Conservation (phyloP, 1,140 invertebrate species). For the Monomorium pharaonis region DNA sequence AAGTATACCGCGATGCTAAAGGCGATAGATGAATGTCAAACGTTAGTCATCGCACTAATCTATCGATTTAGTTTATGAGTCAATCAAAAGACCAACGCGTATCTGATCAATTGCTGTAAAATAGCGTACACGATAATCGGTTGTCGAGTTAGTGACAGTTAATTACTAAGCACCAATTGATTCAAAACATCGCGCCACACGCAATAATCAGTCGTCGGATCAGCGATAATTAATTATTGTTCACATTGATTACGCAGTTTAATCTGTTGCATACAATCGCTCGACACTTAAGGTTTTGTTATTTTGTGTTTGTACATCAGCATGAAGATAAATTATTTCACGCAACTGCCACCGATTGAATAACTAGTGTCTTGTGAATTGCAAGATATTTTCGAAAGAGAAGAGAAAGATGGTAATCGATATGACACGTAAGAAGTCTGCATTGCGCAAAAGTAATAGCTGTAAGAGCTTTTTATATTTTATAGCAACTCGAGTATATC, state of each 20-base stretch:
- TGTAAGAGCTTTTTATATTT: background rate
- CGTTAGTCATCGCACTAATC: background rate
- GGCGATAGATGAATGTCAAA: background rate
- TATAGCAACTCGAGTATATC: background rate
- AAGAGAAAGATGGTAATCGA: background rate
- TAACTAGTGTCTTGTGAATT: conserved; percentile 8
- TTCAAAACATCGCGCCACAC: background rate
- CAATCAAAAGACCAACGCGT: conserved; percentile 34
- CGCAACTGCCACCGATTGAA: conserved; percentile 14
- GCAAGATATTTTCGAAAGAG: conserved; percentile 4
- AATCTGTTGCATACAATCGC: conserved; percentile 9
- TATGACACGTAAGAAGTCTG: background rate
- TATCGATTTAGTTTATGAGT: conserved; percentile 31
- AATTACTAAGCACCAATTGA: conserved; percentile 5
- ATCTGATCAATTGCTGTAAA: conserved; percentile 28
- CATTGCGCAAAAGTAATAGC: conserved; percentile 2
- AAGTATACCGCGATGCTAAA: background rate
- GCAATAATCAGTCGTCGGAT: conserved; percentile 10
- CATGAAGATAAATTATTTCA: conserved; percentile 29
- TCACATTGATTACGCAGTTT: background rate
- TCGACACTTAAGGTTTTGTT: background rate
- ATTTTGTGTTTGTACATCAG: background rate
- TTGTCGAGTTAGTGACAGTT: conserved; percentile 17
- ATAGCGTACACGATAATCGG: background rate
- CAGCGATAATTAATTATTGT: conserved; percentile 28